Evolutionary conservation across 2,888 invertebrate genomes (phyloP).

Genomic region (Drosophila glabriapex): DNA sequence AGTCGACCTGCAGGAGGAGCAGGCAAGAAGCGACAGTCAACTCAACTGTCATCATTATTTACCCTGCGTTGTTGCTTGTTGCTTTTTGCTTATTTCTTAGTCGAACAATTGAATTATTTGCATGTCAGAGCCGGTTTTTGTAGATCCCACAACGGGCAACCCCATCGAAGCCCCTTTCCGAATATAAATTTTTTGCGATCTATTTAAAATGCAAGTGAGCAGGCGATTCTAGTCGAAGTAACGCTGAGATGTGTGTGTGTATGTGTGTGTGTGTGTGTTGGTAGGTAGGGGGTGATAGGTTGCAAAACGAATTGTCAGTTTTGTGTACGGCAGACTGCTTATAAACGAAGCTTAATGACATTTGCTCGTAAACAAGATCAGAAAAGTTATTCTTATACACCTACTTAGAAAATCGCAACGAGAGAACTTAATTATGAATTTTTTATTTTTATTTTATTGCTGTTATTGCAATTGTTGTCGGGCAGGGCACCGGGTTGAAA

Average conservation of each 20-base stretch:
- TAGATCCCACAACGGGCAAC: conserved; percentile 12
- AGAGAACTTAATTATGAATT: conserved; percentile 43
- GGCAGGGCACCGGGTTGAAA: conserved; percentile 31
- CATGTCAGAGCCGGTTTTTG: conserved; percentile 47
- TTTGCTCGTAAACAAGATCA: conserved; percentile 55
- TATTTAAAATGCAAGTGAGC: conserved; percentile 44
- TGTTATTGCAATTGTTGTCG: conserved; percentile 24
- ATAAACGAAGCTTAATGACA: conserved; percentile 55
- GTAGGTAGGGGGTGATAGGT: not conserved
- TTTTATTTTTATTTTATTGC: conserved; percentile 13
- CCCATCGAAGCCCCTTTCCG: conserved; percentile 33
- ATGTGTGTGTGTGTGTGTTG: not conserved
- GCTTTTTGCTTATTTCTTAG: conserved; percentile 19
- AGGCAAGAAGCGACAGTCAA: not conserved
- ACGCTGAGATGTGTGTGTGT: not conserved
- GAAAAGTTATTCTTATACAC: conserved; percentile 47
- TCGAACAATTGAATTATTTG: conserved; percentile 42
- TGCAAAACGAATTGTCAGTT: conserved; percentile 37
- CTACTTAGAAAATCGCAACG: conserved; percentile 21
- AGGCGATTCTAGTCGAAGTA: not conserved
- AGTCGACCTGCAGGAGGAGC: conserved; percentile 7
- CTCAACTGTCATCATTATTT: conserved; percentile 11
- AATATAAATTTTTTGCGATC: conserved; percentile 37
- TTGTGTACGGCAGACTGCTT: conserved; percentile 35
- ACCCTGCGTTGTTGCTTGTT: not conserved